These are phyloP conservation scores for Catocala sponsa DNA, from an alignment of 2,888 invertebrate genomes.

Conservation along the genomic window DNA sequence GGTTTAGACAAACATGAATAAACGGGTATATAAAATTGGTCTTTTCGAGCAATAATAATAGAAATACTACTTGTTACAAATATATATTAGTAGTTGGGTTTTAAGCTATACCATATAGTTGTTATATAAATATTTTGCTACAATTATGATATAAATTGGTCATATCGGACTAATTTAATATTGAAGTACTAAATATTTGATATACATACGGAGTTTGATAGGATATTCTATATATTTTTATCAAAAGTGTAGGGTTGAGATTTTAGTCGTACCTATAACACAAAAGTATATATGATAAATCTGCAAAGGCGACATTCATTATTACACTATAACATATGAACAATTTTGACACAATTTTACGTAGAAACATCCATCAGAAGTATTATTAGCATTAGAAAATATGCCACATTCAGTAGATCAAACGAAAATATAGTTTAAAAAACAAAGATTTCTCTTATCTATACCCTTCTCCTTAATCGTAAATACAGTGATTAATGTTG, in stretches of 20 bases:
- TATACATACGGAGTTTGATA: not conserved
- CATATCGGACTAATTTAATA: conserved; percentile 24
- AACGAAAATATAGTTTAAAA: conserved; percentile 17
- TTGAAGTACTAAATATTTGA: conserved; percentile 4
- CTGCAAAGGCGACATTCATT: conserved; percentile 6
- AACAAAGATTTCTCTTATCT: conserved; percentile 31
- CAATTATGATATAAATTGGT: conserved; percentile 40
- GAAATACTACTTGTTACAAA: conserved; percentile 41
- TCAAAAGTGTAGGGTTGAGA: conserved; percentile 12
- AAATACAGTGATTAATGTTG: conserved; percentile 40
- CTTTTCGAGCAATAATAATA: conserved; percentile 44
- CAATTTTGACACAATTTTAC: conserved; percentile 12
- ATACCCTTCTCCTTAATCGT: conserved; percentile 50
- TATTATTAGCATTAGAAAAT: conserved; percentile 6
- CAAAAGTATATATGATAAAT: not conserved
- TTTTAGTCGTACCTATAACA: conserved; percentile 4
- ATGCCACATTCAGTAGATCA: conserved; percentile 16
- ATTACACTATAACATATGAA: conserved; percentile 10
- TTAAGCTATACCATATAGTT: conserved; percentile 8
- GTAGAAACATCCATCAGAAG: conserved; percentile 9
- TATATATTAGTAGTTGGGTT: conserved; percentile 25
- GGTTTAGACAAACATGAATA: conserved; percentile 38
- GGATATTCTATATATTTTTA: conserved; percentile 4
- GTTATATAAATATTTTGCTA: conserved; percentile 14
- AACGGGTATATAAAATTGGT: conserved; percentile 54